Conservation (phyloP, 2,888 invertebrate genomes). For the Apodemia zela region DNA sequence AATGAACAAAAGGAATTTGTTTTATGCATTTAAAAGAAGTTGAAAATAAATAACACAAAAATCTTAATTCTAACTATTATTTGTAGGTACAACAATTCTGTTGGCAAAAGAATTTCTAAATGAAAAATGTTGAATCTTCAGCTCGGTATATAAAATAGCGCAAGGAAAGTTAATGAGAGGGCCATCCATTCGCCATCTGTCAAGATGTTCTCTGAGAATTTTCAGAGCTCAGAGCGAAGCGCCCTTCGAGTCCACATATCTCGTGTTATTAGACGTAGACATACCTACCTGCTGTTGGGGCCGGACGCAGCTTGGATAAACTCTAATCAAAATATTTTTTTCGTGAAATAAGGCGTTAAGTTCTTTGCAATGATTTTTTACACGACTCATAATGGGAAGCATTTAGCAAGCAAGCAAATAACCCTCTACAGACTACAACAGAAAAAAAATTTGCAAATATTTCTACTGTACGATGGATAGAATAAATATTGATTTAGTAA, state of each 20-base stretch:
- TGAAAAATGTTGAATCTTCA: conserved; percentile 6
- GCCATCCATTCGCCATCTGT: conserved; percentile 25
- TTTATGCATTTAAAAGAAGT: too few species aligned
- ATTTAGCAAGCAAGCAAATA: too few species aligned
- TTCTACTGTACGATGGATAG: too few species aligned
- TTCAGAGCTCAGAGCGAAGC: conserved; percentile 25
- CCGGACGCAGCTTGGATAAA: not conserved
- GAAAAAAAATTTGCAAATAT: too few species aligned
- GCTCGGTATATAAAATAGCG: conserved; percentile 10
- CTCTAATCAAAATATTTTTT: not conserved
- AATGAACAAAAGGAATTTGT: too few species aligned
- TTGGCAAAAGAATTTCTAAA: conserved; percentile 3
- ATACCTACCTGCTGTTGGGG: conserved; percentile 23
- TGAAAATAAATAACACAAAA: too few species aligned
- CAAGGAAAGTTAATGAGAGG: conserved; percentile 15
- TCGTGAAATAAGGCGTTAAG: not conserved
- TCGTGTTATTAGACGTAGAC: conserved; percentile 40
- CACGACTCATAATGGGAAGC: too few species aligned
- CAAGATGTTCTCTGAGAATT: conserved; percentile 34
- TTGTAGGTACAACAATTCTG: not conserved
- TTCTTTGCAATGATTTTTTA: not conserved
- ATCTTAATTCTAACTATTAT: too few species aligned
- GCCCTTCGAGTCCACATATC: conserved; percentile 24
- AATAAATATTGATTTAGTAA: too few species aligned
- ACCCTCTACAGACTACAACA: too few species aligned